These are phyloP conservation scores for Drosophila mulleri DNA, from an alignment of 2,888 invertebrate genomes.

Conservation along the genomic window DNA sequence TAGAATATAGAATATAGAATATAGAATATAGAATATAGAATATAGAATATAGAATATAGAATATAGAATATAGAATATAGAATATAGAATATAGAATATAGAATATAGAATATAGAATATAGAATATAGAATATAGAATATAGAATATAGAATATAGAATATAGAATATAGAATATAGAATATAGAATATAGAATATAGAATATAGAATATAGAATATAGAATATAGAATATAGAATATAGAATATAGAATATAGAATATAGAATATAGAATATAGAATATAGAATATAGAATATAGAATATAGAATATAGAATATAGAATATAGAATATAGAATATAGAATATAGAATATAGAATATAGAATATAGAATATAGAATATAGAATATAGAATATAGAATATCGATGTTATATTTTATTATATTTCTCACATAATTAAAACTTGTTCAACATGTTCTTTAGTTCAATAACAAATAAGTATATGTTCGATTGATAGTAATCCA, in stretches of 20 bases:
- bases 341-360: background rate
- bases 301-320: background rate
- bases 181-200: background rate
- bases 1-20: no score
- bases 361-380: background rate
- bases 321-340: background rate
- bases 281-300: background rate
- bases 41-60: no score
- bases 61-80: no score
- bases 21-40: no score
- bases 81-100: no score
- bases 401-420: background rate
- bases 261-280: background rate
- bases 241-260: background rate
- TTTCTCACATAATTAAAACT: background rate
- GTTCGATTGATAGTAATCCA: background rate
- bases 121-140: background rate
- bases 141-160: background rate
- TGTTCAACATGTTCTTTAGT: constrained; percentile 1
- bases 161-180: background rate
- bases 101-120: no score
- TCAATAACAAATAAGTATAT: constrained; percentile 2
- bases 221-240: background rate
- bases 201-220: background rate
- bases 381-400: background rate